phyloP scores from a whole-genome alignment of 2,113 vertebrate genomes.

The Apus apus region DNA sequence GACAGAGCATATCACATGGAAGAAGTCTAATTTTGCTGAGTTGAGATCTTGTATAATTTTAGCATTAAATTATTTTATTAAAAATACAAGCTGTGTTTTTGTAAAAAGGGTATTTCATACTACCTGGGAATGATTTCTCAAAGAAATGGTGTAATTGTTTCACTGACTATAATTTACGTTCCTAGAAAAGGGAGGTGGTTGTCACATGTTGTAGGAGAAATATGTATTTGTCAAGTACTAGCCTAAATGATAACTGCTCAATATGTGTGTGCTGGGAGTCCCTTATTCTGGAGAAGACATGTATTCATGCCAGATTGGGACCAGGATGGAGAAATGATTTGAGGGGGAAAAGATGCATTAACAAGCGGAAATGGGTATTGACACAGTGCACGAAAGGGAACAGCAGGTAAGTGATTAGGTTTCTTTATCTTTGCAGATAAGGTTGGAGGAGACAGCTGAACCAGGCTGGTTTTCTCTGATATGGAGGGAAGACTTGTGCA shows the following conservation, averaged over 20 bases:
- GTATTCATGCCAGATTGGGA: neutral
- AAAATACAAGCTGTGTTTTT: neutral
- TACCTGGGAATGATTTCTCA: neutral
- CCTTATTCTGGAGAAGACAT: neutral
- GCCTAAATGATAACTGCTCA: neutral
- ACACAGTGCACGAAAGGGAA: neutral
- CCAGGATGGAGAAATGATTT: neutral
- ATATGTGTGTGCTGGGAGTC: neutral
- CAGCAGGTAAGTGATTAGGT: neutral
- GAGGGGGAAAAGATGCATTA: neutral
- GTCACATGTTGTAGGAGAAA: neutral
- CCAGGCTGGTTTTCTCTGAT: neutral
- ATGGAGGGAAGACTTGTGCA: accelerated
- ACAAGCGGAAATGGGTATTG: constrained; percentile 4
- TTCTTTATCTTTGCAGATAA: constrained; percentile 29
- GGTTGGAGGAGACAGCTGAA: neutral
- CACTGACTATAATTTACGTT: neutral
- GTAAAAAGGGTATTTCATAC: neutral
- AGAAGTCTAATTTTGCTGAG: neutral
- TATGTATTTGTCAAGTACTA: neutral
- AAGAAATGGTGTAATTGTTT: neutral
- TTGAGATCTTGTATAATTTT: neutral
- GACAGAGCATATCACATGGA: neutral
- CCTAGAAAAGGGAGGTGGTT: neutral
- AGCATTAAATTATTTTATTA: neutral